phyloP scores from a whole-genome alignment of 1,140 invertebrate species.

The Drosophila takahashii region DNA sequence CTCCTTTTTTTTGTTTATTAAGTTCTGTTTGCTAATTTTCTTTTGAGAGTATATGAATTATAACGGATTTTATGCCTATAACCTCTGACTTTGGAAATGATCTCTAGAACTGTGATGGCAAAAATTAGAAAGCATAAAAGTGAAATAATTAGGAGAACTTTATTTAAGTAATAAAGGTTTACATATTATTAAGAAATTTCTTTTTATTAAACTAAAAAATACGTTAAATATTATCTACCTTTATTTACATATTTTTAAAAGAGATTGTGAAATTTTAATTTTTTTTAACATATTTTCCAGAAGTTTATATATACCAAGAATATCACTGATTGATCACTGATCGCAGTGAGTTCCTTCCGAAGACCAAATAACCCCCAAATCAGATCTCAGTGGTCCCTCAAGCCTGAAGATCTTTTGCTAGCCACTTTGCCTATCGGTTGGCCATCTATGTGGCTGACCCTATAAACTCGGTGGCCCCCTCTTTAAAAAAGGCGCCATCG shows the following conservation, averaged over 20 bases:
- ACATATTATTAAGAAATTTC: no score
- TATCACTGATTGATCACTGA: neutral
- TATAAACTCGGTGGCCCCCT: neutral
- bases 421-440: slow-evolving; percentile 39
- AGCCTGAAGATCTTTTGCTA: slow-evolving; percentile 9
- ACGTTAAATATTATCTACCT: no score
- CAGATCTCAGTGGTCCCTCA: slow-evolving; percentile 11
- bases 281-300: no score
- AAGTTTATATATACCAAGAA: no score
- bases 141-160: no score
- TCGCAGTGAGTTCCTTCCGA: neutral
- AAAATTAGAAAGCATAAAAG: slow-evolving; percentile 5
- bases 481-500: slow-evolving; percentile 61
- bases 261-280: no score
- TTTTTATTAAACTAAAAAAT: no score
- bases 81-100: neutral
- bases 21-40: slow-evolving; percentile 1
- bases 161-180: no score
- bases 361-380: neutral
- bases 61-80: neutral
- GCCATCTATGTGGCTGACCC: slow-evolving; percentile 13
- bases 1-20: slow-evolving; percentile 12
- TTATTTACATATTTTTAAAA: no score
- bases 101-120: neutral
- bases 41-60: neutral